These are phyloP conservation scores for Noctua janthina DNA, from an alignment of 2,888 invertebrate species.

Conservation along the genomic window DNA sequence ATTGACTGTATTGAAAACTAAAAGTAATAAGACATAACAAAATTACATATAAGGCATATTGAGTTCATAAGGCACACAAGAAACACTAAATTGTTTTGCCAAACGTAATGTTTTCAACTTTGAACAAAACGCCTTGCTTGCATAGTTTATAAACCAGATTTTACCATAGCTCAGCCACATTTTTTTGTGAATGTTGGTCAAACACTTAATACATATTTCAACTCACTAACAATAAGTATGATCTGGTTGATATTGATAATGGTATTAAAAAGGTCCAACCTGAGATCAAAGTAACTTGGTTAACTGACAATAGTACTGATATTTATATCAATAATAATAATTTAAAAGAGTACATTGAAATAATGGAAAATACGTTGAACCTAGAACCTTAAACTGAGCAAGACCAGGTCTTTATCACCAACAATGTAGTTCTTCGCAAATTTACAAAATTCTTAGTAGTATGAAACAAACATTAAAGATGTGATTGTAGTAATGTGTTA, in stretches of 20 bases:
- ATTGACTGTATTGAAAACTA: constrained; percentile 29
- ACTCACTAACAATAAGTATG: constrained; percentile 28
- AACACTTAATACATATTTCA: constrained; percentile 16
- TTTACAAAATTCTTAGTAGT: constrained; percentile 24
- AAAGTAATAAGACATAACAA: constrained; percentile 44
- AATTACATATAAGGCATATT: constrained; percentile 33
- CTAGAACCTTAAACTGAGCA: constrained; percentile 32
- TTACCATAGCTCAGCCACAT: constrained; percentile 20
- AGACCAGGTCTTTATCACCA: constrained; percentile 41
- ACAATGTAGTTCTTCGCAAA: constrained; percentile 29
- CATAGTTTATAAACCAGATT: constrained; percentile 41
- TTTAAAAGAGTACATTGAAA: constrained; percentile 18
- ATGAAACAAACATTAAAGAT: constrained; percentile 22
- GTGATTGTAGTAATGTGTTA: constrained; percentile 29
- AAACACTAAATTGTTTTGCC: constrained; percentile 28
- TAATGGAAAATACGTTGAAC: constrained; percentile 26
- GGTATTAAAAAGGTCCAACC: constrained; percentile 25
- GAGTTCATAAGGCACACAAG: constrained; percentile 53
- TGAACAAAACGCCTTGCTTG: constrained; percentile 33
- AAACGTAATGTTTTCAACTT: constrained; percentile 27
- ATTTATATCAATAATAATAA: constrained; percentile 28
- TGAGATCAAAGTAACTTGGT: constrained; percentile 39
- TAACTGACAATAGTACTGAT: constrained; percentile 14
- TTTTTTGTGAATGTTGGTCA: constrained; percentile 26
- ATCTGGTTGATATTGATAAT: constrained; percentile 30